These are phyloP conservation scores for Bettongia penicillata DNA, from an alignment of 2,113 vertebrate species.

Conservation along the genomic window DNA sequence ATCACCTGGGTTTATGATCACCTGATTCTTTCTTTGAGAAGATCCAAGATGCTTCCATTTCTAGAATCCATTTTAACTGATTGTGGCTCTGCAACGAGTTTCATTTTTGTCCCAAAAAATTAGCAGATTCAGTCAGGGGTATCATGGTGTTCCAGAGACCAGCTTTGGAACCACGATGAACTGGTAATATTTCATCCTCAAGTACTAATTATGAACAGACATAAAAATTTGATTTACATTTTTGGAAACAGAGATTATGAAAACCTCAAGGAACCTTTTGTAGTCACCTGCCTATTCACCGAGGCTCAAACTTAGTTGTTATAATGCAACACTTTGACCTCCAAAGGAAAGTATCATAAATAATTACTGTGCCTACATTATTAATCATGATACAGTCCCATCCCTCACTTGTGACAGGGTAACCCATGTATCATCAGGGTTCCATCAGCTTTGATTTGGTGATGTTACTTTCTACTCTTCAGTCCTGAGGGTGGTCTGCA, in stretches of 20 bases:
- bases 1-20: too few relatives aligned
- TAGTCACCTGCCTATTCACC: constrained; percentile 22
- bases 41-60: neutral
- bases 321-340: constrained; percentile 36
- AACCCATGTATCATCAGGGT: neutral
- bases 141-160: neutral
- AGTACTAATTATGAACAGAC: neutral
- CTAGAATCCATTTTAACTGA: neutral
- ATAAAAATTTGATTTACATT: neutral
- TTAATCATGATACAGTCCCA: neutral
- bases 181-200: neutral
- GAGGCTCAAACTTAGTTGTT: constrained; percentile 5
- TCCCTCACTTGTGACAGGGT: neutral
- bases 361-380: neutral
- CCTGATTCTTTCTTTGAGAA: neutral
- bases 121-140: neutral
- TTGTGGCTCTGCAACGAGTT: neutral
- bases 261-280: constrained; percentile 26
- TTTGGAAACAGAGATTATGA: constrained; percentile 21
- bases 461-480: too few relatives aligned
- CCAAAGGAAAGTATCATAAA: constrained; percentile 7
- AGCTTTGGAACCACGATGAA: neutral
- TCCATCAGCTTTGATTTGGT: too few relatives aligned
- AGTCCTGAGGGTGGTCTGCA: neutral
- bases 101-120: neutral